phyloP scores from a whole-genome alignment of 2,113 vertebrate species.

The Hymenochirus boettgeri region DNA sequence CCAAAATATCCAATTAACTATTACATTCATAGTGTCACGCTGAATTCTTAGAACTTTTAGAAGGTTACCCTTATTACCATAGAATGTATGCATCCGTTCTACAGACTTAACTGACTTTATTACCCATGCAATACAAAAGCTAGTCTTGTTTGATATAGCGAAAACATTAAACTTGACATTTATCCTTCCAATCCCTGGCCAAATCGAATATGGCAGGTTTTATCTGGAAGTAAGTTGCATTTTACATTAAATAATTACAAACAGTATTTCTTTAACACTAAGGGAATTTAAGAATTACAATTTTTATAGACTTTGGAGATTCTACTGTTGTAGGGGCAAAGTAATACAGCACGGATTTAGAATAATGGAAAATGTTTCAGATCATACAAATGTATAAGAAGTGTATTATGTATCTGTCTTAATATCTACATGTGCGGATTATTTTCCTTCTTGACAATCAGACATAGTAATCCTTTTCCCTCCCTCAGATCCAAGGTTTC shows the following conservation, averaged over 20 bases:
- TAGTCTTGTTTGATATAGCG: slow-evolving; percentile 29
- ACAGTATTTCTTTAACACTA: slow-evolving; percentile 39
- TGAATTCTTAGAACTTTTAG: slow-evolving; percentile 33
- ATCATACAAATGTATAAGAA: slow-evolving; percentile 78
- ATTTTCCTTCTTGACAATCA: slow-evolving; percentile 75
- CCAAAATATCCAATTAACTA: slow-evolving; percentile 42
- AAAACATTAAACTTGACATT: slow-evolving; percentile 44
- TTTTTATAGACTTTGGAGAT: slow-evolving; percentile 42
- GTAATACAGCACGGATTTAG: slow-evolving; percentile 72
- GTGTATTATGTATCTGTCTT: slow-evolving; percentile 78
- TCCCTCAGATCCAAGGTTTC: slow-evolving; percentile 64
- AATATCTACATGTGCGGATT: slow-evolving; percentile 79
- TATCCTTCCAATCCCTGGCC: slow-evolving; percentile 37
- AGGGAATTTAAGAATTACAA: slow-evolving; percentile 44
- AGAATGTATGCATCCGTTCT: slow-evolving; percentile 25
- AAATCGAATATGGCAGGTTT: slow-evolving; percentile 37
- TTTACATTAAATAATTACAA: slow-evolving; percentile 44
- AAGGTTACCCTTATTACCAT: slow-evolving; percentile 27
- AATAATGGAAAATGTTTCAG: slow-evolving; percentile 83
- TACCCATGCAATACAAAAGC: slow-evolving; percentile 22
- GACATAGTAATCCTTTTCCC: slow-evolving; percentile 65
- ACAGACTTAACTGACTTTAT: slow-evolving; percentile 39
- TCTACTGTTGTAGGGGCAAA: slow-evolving; percentile 62
- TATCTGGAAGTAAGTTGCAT: slow-evolving; percentile 41
- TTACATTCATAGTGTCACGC: slow-evolving; percentile 22